These are phyloP conservation scores for Reinhardtius hippoglossoides DNA, from an alignment of 2,113 vertebrate species.

Conservation along the genomic window DNA sequence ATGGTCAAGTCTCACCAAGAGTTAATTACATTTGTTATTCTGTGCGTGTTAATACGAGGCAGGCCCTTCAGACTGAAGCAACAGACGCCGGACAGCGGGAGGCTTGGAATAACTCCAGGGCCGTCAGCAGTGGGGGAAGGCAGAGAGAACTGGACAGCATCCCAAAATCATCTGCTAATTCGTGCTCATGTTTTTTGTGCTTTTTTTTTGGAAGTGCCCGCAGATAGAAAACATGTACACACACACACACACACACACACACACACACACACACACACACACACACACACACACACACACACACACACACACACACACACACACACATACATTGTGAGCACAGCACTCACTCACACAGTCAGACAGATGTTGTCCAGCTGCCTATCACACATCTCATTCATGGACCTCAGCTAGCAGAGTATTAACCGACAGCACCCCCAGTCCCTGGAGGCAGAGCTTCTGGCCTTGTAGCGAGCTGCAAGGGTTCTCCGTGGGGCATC, in stretches of 20 bases:
- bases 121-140: constrained; percentile 33
- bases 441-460: constrained; percentile 49
- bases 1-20: constrained; percentile 46
- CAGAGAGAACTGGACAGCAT: constrained; percentile 35
- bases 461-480: constrained; percentile 37
- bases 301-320: background rate
- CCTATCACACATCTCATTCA: background rate
- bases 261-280: no score
- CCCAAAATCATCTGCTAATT: constrained; percentile 41
- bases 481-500: constrained; percentile 58
- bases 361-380: constrained; percentile 42
- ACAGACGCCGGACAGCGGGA: constrained; percentile 62
- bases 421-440: background rate
- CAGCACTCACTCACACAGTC: background rate
- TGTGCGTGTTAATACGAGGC: constrained; percentile 59
- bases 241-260: background rate
- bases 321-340: background rate
- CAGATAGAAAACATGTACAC: constrained; percentile 1
- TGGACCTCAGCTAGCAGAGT: constrained; percentile 22
- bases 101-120: constrained; percentile 64
- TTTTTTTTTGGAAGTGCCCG: background rate
- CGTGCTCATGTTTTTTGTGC: constrained; percentile 1
- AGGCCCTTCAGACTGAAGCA: constrained; percentile 58
- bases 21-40: constrained; percentile 71
- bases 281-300: no score